phyloP scores from a whole-genome alignment of 2,113 vertebrate genomes.

The Cyphotilapia sp. region DNA sequence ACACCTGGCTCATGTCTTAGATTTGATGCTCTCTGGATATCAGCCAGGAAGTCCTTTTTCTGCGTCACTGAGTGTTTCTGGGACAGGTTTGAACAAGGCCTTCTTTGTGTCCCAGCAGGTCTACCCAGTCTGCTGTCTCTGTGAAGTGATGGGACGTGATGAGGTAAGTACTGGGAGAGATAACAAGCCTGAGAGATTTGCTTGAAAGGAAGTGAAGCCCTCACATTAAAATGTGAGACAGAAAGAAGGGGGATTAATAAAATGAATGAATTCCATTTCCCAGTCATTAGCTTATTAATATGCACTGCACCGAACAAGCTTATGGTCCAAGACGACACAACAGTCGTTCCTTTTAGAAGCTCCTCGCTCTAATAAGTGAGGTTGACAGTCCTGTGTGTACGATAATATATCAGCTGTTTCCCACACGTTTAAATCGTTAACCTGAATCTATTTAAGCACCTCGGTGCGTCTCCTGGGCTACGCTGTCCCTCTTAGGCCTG shows the following conservation, averaged over 20 bases:
- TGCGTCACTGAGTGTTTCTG: constrained; percentile 10
- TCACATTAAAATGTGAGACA: background rate
- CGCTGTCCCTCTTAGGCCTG: background rate
- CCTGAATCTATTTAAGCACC: background rate
- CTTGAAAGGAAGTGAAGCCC: background rate
- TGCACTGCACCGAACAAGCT: background rate
- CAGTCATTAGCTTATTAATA: background rate
- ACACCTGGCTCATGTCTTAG: constrained; percentile 10
- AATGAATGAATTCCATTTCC: background rate
- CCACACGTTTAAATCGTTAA: background rate
- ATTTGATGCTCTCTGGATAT: background rate
- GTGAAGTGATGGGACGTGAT: constrained; percentile 16
- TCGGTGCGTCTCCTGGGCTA: background rate
- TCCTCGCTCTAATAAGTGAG: background rate
- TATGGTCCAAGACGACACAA: background rate
- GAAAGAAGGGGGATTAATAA: accelerated
- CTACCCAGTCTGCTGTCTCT: background rate
- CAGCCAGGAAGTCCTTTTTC: background rate
- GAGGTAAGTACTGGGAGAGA: constrained; percentile 6
- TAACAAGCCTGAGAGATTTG: constrained; percentile 9
- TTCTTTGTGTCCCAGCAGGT: constrained; percentile 13
- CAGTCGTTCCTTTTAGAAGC: background rate
- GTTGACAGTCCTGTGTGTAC: background rate
- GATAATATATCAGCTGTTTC: background rate
- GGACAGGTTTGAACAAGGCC: constrained; percentile 27